Evolutionary conservation across 1,140 invertebrate species (phyloP), one percentile per base, ranked within the genome.

Genomic region (Micrasema longulum): DNA sequence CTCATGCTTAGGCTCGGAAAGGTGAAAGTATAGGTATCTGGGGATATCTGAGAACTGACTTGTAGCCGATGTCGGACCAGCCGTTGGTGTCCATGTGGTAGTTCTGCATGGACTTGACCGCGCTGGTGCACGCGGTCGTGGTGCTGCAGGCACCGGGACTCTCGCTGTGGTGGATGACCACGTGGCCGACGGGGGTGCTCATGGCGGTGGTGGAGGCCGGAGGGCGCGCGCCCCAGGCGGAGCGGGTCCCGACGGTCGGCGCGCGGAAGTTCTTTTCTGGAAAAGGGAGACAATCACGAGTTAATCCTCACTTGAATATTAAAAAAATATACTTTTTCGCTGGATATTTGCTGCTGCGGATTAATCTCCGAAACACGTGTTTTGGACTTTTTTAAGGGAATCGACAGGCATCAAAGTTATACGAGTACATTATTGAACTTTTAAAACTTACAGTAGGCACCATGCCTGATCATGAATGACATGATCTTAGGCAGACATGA

Each of bases 131-230:
- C 11, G 88, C 83, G 0, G 76, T 69, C 5, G 76, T 74, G 69
- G 72, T 88, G 14, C 79, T 77, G 76, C 93, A 94, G 0, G 86
- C 88, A 1, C 75, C 76, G 0, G 89, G 89, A 38, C 80, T 83
- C 69, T 88, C 88, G 0, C 90, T 90, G 78, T 94, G 93, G 82
- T 93, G 92, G 57, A 94, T 91, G 66, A 95, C 90, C 1, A 93
- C 91, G 71, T 88, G 92, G 0, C 89, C 87, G 1, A 93, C 89
- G 1, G 93, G 91, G 7, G 83, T 84, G 1, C 72, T 62, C 73
- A 92, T 83, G 1, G 79, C 76, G 12, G 79, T 78, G 9, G 79
- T 77, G 6, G 82, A 50, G 9, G 80, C 84, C 0, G 91, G 83
- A 3, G 83, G 78, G 41, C 88, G 82, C 12, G 91, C 91, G 1